phyloP scores from a whole-genome alignment of 1,140 invertebrate genomes.

The Cyphomyrmex costatus region DNA sequence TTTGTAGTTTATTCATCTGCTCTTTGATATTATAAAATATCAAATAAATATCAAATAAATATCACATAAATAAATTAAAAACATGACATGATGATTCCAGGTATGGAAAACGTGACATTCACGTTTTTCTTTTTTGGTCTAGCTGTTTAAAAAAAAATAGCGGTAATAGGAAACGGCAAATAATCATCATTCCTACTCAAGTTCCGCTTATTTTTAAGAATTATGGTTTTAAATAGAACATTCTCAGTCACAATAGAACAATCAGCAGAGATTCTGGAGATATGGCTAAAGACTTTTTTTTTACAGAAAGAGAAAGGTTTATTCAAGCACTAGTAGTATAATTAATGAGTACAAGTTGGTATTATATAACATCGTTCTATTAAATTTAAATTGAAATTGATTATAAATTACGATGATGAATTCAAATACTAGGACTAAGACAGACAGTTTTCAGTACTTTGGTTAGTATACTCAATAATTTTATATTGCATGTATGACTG shows the following conservation, averaged over 20 bases:
- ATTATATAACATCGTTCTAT: constrained; percentile 79
- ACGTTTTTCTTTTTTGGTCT: not conserved
- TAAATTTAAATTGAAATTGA: constrained; percentile 79
- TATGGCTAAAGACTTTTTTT: not conserved
- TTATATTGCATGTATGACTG: constrained; percentile 74
- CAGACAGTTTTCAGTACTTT: constrained; percentile 78
- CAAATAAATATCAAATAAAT: not conserved
- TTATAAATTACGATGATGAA: constrained; percentile 80
- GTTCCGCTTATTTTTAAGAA: not conserved
- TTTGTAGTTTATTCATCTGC: not conserved
- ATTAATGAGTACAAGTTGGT: constrained; percentile 25
- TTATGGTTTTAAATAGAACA: no score
- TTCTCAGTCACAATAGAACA: not conserved
- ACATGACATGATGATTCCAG: no score
- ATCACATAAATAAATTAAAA: not conserved
- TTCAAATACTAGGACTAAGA: constrained; percentile 80
- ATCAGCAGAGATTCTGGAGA: not conserved
- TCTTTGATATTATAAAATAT: not conserved
- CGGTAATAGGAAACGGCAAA: not conserved
- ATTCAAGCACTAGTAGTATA: not conserved
- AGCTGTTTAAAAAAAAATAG: not conserved
- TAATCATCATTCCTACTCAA: not conserved
- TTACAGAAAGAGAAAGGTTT: not conserved
- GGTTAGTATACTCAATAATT: constrained; percentile 75
- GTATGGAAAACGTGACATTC: no score